Evolutionary conservation across 1,140 invertebrate genomes (phyloP), one percentile per base, ranked within the genome.

Genomic region (Plectrocnemia conspersa): DNA sequence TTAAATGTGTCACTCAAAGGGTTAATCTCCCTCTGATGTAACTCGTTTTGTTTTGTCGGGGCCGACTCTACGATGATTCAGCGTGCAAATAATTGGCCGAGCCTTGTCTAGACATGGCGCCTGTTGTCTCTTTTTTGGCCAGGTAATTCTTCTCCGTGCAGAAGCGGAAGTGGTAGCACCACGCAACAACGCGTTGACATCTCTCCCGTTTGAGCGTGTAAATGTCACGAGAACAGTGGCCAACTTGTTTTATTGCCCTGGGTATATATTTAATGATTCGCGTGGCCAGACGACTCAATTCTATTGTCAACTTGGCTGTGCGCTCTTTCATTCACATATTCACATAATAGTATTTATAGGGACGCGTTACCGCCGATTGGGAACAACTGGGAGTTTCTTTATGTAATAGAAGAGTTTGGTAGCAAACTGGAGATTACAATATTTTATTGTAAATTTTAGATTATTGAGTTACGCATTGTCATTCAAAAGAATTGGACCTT

Each of bases 181-280:
- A 16, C 35, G 6, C 5, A 10, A 6, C 7, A 38, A 38, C 35
- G 35, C 35, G 35, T 38, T 38, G 35, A 38, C 35, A 38, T 38
- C 35, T n/a, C n/a, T 38, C 35, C 35, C 35, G 35, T 10, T 15
- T n/a, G 7, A n/a, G 27, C 35, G 5, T n/a, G 35, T 38, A 38
- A 38, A 38, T 38, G 35, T 38, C 35, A 38, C 10, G 7, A 38
- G 35, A 38, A 38, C 35, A 38, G 10, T 10, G 18, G 35, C 35
- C 35, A 38, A 38, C 35, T 38, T 16, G 35, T 38, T 38, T 38
- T 38, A 38, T 38, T 38, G 15, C 35, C 35, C 7, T 16, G 18
- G 15, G 35, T 13, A 7, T 38, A 38, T 38, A 38, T 38, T 7
- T 7, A 38, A 13, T 16, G 35, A 16, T 38, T 16, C 35, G n/a